Evolutionary conservation across 2,888 invertebrate genomes (phyloP).

Genomic region (Mesochorus sp.): DNA sequence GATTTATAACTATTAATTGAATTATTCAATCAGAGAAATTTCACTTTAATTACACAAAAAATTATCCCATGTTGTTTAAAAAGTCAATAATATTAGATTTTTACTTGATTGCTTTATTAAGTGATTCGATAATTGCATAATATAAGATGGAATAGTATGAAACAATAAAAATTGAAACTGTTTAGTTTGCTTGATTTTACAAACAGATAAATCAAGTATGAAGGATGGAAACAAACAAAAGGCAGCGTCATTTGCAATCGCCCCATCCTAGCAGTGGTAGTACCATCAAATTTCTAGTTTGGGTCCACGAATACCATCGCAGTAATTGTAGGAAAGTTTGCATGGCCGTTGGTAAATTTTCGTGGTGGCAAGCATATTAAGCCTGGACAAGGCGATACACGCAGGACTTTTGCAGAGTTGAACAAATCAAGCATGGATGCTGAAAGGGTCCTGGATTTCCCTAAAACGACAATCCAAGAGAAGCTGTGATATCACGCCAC

Average conservation of each 20-base stretch:
- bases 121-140: too few species aligned
- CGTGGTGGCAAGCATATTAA: not conserved
- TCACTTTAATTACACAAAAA: too few species aligned
- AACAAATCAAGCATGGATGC: not conserved
- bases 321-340: not conserved
- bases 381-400: not conserved
- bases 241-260: not conserved
- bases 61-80: too few species aligned
- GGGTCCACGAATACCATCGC: not conserved
- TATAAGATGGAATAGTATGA: too few species aligned
- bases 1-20: too few species aligned
- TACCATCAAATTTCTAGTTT: not conserved
- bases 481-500: not conserved
- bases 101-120: too few species aligned
- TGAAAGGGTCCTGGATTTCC: not conserved
- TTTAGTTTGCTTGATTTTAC: too few species aligned
- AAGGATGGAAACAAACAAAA: not conserved
- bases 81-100: too few species aligned
- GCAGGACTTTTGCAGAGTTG: not conserved
- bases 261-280: not conserved
- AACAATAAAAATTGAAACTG: too few species aligned
- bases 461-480: constrained; percentile 13
- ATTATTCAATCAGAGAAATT: too few species aligned
- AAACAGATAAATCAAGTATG: not conserved
- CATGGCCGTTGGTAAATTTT: constrained; percentile 10